Evolutionary conservation across 1,140 invertebrate genomes (phyloP).

Genomic region (Leptinotarsa lineolata): DNA sequence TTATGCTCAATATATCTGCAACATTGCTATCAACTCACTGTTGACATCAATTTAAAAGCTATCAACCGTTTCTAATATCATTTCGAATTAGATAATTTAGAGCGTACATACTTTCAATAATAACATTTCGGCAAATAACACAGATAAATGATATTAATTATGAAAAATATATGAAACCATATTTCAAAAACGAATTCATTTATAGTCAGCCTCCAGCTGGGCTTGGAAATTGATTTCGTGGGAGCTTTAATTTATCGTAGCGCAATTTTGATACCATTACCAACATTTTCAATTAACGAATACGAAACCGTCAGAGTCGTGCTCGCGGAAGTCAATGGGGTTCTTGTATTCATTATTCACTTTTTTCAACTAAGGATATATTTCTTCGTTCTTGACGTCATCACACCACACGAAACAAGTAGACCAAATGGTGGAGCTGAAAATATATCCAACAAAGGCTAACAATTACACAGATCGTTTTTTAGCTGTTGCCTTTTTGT

Average conservation of each 20-base stretch:
- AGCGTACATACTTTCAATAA: not conserved
- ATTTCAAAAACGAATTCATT: not conserved
- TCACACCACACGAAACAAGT: too few species aligned
- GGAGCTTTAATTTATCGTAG: not conserved
- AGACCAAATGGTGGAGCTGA: too few species aligned
- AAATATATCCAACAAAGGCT: too few species aligned
- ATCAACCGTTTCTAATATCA: not conserved
- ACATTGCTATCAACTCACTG: too few species aligned
- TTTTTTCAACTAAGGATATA: too few species aligned
- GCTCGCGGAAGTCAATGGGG: not conserved
- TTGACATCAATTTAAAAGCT: too few species aligned
- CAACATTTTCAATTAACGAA: conserved; percentile 1
- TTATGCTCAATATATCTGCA: too few species aligned
- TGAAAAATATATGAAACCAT: conserved; percentile 1
- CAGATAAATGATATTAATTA: not conserved
- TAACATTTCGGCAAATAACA: not conserved
- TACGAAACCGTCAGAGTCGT: not conserved
- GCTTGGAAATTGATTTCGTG: conserved; percentile 5
- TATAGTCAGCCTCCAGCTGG: not conserved
- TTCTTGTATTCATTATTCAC: too few species aligned
- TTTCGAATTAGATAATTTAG: not conserved
- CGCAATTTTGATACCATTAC: conserved; percentile 8
- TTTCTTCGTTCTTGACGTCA: too few species aligned
- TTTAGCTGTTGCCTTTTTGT: too few species aligned
- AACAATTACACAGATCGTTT: too few species aligned